Evolutionary conservation across 2,888 invertebrate genomes (phyloP).

Genomic region (Ganaspis brasiliensis): DNA sequence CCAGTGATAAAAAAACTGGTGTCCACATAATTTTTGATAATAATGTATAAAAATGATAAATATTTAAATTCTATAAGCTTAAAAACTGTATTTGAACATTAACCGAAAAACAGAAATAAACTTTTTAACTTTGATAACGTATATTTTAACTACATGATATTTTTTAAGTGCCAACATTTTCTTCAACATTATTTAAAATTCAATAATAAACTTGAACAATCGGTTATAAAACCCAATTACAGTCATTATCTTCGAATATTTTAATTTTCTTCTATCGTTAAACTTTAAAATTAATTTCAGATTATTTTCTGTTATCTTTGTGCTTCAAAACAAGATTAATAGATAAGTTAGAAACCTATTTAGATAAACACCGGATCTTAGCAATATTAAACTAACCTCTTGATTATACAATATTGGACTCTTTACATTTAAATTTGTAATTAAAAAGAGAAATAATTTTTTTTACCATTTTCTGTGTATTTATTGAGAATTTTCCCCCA

Average conservation of each 20-base stretch:
- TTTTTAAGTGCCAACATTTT: no score
- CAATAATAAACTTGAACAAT: no score
- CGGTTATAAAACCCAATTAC: neutral
- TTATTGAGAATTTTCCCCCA: neutral
- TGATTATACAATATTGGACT: neutral
- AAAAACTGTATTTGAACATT: no score
- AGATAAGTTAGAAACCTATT: conserved; percentile 6
- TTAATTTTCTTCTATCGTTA: neutral
- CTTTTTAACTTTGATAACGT: no score
- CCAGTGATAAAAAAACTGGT: no score
- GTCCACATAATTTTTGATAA: no score
- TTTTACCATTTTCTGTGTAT: no score
- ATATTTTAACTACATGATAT: no score
- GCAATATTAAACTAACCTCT: neutral
- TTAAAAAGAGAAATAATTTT: neutral
- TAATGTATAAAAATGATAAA: no score
- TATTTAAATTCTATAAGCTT: no score
- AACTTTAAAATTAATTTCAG: neutral
- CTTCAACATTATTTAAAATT: no score
- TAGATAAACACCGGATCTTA: conserved; percentile 20
- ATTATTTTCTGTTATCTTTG: neutral
- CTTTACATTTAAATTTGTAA: neutral
- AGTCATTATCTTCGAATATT: neutral
- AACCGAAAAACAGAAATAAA: no score
- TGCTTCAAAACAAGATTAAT: conserved; percentile 15